A percentile compares a stretch with the other conserved stretches of the same genome.
Conservation (phyloP, 30 jellyfish, hydroid and myxozoan species). For the Morbakka virulenta region DNA sequence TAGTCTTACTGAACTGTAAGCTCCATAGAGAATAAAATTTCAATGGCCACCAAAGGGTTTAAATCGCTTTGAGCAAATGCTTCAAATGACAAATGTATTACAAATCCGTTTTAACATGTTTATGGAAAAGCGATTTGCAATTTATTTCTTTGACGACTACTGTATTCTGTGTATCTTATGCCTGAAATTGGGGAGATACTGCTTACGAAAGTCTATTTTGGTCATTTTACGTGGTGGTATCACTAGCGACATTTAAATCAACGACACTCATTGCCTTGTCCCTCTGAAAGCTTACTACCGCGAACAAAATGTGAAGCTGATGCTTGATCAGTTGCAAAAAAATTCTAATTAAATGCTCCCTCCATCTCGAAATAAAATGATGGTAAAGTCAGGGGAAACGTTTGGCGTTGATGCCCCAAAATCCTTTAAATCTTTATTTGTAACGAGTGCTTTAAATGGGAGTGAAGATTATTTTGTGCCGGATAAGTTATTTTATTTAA, state of each 20-base stretch:
- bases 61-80: slow-evolving; percentile 30
- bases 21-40: not conserved
- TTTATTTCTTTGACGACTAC: slow-evolving; percentile 63
- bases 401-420: not conserved
- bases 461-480: too few species aligned
- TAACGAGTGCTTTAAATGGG: slow-evolving; percentile 19
- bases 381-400: slow-evolving; percentile 24
- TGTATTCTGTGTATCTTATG: slow-evolving; percentile 42
- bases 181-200: slow-evolving; percentile 39
- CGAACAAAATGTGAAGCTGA: slow-evolving; percentile 11
- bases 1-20: not conserved
- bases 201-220: not conserved
- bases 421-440: slow-evolving; percentile 31
- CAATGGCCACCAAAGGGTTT: slow-evolving; percentile 32
- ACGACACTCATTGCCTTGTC: slow-evolving; percentile 11
- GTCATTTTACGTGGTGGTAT: slow-evolving; percentile 57
- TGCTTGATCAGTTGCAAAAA: slow-evolving; percentile 32
- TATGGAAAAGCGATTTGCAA: slow-evolving; percentile 51
- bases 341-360: slow-evolving; percentile 32
- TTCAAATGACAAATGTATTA: slow-evolving; percentile 22
- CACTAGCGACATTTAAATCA: slow-evolving; percentile 65
- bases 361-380: slow-evolving; percentile 49
- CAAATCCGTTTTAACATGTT: slow-evolving; percentile 47
- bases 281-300: slow-evolving; percentile 31
- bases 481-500: too few species aligned